phyloP scores from a whole-genome alignment of 1,140 invertebrate genomes.

The Listronotus oregonensis region DNA sequence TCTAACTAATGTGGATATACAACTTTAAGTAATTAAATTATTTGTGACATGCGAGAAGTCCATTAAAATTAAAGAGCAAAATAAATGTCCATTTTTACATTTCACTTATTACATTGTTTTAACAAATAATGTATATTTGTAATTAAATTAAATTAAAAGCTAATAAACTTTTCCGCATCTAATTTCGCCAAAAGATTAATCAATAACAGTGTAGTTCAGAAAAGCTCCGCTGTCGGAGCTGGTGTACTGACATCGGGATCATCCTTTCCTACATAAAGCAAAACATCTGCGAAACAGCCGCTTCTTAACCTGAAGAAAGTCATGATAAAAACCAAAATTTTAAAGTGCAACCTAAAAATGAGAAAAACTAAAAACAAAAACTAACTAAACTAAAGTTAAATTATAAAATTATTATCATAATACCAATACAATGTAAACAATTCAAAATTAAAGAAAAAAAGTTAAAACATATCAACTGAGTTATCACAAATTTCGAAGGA shows the following conservation, averaged over 20 bases:
- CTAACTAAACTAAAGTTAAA: constrained; percentile 5
- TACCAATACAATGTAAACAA: constrained; percentile 14
- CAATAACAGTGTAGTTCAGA: constrained; percentile 20
- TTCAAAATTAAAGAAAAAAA: constrained; percentile 3
- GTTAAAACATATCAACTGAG: constrained; percentile 34
- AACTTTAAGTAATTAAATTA: too few relatives aligned
- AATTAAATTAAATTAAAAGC: too few relatives aligned
- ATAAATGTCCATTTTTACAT: too few relatives aligned
- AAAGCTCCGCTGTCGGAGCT: constrained; percentile 3
- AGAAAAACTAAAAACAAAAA: constrained; percentile 27
- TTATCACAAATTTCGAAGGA: constrained; percentile 31
- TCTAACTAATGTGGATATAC: too few relatives aligned
- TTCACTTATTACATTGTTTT: too few relatives aligned
- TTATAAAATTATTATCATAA: neutral
- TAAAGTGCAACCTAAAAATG: constrained; percentile 27
- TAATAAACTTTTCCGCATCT: too few relatives aligned
- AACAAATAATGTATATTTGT: too few relatives aligned
- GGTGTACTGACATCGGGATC: constrained; percentile 14
- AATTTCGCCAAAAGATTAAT: neutral
- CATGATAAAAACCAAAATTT: constrained; percentile 25
- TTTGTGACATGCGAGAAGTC: too few relatives aligned
- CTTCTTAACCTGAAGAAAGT: constrained; percentile 20
- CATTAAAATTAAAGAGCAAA: too few relatives aligned
- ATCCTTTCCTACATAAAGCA: constrained; percentile 15
- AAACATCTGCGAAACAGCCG: constrained; percentile 22